Base-by-base conservation (phyloP, 1,140 invertebrate genomes). In the Pogonus chalceus region DNA sequence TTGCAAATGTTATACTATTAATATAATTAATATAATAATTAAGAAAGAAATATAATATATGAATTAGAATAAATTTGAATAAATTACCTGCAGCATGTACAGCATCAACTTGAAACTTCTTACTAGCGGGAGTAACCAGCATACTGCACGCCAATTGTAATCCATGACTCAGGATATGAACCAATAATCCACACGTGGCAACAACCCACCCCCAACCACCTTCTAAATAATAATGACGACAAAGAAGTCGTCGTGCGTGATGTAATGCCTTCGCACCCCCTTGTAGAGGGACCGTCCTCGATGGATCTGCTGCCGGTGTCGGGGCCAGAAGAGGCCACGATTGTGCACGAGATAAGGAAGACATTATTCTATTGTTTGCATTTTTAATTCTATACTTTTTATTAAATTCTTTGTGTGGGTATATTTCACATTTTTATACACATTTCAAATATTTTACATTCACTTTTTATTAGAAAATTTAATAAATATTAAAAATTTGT, bases 191-290 rank as follows among this genome's bases (percentile, higher is more conserved):
- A 16, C 82, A 84, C 0, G 72, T 70, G 0, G 83, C 74, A 3
- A 89, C 78, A 20, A 85, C 79, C 84, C 85, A 90, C 0, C 87
- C 87, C 86, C 87, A 90, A 1, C 85, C 85, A 1, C 85, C 85
- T 62, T 88, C 85, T 0, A 85, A 84, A 66, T 87, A 88, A 68
- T 86, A 87, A 63, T 87, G 83, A 10, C 82, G 61, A 50, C 66
- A 68, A 7, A 68, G 55, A 10, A 68, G 54, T 26, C 66, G 56
- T 7, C 66, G 52, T 12, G 66, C 66, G 56, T 68, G 66, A 65
- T 59, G 57, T 66, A 61, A 37, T 56, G 53, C 10, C 16, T 20
- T 9, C 10, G 9, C 12, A 12, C 9, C 20, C n/a, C n/a, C n/a
- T n/a, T n/a, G n/a, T n/a, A n/a, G n/a, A 9, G 10, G 16, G 10